Evolutionary conservation across 2,113 vertebrate genomes (phyloP), one percentile per base, ranked within the genome.

Genomic region (Tetrao urogallus): DNA sequence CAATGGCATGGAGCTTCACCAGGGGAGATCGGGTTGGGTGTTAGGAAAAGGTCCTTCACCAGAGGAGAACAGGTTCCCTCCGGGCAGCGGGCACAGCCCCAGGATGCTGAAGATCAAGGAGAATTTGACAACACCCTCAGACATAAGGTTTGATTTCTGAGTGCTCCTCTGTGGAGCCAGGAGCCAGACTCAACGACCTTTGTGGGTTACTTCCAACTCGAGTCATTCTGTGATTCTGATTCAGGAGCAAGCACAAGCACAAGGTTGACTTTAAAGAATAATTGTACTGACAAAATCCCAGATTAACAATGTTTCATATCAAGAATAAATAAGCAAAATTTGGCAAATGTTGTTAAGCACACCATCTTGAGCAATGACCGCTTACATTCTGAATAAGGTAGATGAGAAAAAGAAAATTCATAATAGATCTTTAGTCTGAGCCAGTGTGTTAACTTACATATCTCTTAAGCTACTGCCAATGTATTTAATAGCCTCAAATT

Each of bases 361-460:
- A 15, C 6, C 57, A 45, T 13, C 2, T 4, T 38, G 36, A 32
- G 6, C 21, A 84, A 40, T 45, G 8, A 28, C 30, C 1, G 0
- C 36, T 81, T 77, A 54, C 10, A 84, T 10, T 42, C 28, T 5
- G 25, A 16, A 67, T 50, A 10, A 90, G 25, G 13, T 20, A 60
- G 20, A 2, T 50, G 28, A 86, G 40, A 78, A 86, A 86, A 88
- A 19, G 8, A 76, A 88, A 86, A 73, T 82, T 52, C n/a, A 61
- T 45, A 87, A 60, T 2, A 73, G 27, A 58, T 40, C 9, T 57
- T 57, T 15, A 8, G 17, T 76, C 50, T 71, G 58, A 81, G 25
- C 71, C 14, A 73, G 27, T n/a, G 6, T 32, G 21, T 36, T 63
- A 43, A 10, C 85, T 85, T 28, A 30, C 1, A 0, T 32, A 34